Evolutionary conservation across 1,140 invertebrate genomes (phyloP).

Genomic region (Rhyacophila brunnea): DNA sequence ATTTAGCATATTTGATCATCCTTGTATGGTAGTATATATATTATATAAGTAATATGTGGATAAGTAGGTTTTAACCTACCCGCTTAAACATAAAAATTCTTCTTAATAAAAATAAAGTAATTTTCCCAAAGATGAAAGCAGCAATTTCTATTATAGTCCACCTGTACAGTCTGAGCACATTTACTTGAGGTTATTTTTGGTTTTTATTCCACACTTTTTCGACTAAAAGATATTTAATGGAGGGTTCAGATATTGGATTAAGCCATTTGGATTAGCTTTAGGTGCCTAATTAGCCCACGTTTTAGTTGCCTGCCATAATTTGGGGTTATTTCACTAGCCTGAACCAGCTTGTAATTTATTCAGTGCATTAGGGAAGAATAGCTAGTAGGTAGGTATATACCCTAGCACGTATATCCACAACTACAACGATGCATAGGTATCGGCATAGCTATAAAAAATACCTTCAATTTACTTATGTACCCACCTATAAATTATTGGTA

Average conservation of each 20-base stretch:
- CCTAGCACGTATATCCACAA: no score
- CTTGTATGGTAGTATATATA: no score
- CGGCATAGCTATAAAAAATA: no score
- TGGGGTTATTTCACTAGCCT: constrained; percentile 16
- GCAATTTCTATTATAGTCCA: no score
- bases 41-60: background rate
- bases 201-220: constrained; percentile 26
- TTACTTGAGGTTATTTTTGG: constrained; percentile 24
- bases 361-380: constrained; percentile 28
- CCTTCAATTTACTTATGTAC: no score
- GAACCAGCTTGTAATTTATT: constrained; percentile 26
- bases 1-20: no score
- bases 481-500: no score
- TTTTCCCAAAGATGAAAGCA: no score
- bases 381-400: no score
- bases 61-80: background rate
- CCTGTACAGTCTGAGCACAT: background rate
- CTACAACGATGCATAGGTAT: no score
- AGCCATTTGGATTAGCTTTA: constrained; percentile 35
- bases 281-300: constrained; percentile 35
- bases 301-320: constrained; percentile 26
- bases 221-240: constrained; percentile 34
- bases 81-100: background rate
- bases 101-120: background rate
- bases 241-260: constrained; percentile 35